These are phyloP conservation scores for Parambassis ranga DNA, from an alignment of 2,797 vertebrate species.

Conservation along the genomic window DNA sequence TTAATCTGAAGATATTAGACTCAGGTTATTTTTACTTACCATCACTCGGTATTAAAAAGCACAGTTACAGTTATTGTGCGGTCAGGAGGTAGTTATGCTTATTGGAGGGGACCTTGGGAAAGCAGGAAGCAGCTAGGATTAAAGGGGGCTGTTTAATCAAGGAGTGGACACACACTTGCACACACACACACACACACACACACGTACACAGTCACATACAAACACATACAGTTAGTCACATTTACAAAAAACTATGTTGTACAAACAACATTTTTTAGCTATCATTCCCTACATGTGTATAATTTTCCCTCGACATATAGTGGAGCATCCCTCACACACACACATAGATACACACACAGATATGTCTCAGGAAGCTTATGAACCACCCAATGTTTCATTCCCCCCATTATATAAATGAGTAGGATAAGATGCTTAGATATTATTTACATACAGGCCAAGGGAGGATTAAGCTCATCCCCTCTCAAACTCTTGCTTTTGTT, in stretches of 20 bases:
- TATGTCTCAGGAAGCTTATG: conserved; percentile 36
- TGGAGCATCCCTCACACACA: not conserved
- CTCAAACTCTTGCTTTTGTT: conserved; percentile 27
- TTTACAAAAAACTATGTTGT: too few species aligned
- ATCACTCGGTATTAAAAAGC: conserved; percentile 75
- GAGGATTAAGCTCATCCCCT: conserved; percentile 70
- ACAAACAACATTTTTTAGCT: too few species aligned
- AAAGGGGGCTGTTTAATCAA: conserved; percentile 64
- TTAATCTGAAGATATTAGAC: conserved; percentile 81
- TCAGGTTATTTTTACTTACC: conserved; percentile 82
- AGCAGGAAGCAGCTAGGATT: conserved; percentile 53
- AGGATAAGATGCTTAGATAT: conserved; percentile 83
- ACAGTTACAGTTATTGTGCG: conserved; percentile 67
- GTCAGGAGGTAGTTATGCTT: conserved; percentile 51
- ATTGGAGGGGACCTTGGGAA: conserved; percentile 51
- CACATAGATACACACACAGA: not conserved
- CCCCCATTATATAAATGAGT: conserved; percentile 75
- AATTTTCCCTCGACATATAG: not conserved
- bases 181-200: not conserved
- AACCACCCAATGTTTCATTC: conserved; percentile 21
- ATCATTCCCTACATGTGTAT: too few species aligned
- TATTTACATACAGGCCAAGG: conserved; percentile 84
- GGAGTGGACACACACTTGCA: conserved; percentile 8
- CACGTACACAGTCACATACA: not conserved
- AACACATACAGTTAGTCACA: too few species aligned